Base-by-base conservation (phyloP, 2,797 vertebrate genomes). In the Halcyon badia region DNA sequence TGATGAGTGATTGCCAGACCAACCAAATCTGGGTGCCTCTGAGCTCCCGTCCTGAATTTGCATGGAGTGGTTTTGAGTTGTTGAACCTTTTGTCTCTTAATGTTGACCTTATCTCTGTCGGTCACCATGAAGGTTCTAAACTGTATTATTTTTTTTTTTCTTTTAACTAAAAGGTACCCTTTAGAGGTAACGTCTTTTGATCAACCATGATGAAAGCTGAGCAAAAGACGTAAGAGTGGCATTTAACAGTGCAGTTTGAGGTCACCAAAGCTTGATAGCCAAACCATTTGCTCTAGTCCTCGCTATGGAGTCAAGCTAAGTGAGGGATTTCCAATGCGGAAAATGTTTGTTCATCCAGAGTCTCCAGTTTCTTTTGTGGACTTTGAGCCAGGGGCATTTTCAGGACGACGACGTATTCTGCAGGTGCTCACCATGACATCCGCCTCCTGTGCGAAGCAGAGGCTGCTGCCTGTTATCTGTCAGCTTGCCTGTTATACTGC, bases 381-480 rank as follows among this genome's bases (percentile, higher is more conserved):
- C 46, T 58, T 88, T 56, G 22, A 81, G 86, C 62, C 85, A 82
- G 80, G 58, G 83, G 66, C 56, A 44, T 82, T 94, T 91, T 94
- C 42, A 66, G 87, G 78, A 61, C 76, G 89, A 83, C 2, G 8
- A 56, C 7, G 6, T 77, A 31, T 75, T 91, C 54, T n/a, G 37
- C 91, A 92, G 95, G 94, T 92, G 92, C 91, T 94, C 15, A 2
- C 42, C 0, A 0, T 85, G 92, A 93, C 69, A 71, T 68, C 83
- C 0, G 4, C 60, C 69, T 94, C 58, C 79, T 3, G 1, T 71
- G 89, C 88, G 58, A 76, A 78, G 80, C 46, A 66, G 54, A 72
- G 62, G 41, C 11, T 81, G 86, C 88, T 94, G 94, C 83, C 91
- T 95, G 80, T 84, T 91, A 42, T 71, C 87, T 73, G 87, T 96